Evolutionary conservation across 35 echinoderm and acorn worm genomes (phyloP), one percentile per base, ranked within the genome.

Genomic region (Apostichopus parvimensis): DNA sequence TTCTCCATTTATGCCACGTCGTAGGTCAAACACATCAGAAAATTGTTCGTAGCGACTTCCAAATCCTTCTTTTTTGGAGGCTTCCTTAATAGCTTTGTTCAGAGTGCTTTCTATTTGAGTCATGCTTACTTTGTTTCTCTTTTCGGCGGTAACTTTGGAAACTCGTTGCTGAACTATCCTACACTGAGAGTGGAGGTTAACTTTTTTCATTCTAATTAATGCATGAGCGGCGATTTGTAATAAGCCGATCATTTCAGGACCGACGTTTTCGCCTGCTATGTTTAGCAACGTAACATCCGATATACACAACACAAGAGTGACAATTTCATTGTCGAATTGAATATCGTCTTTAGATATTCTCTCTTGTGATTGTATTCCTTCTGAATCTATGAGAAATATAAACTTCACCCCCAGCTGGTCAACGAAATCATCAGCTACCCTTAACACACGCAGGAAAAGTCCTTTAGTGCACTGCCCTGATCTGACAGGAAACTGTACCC

Each of bases 141-240:
- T 64, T 25, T 45, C 62, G 13, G 86, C 86, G 0, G 86, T 88
- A 0, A 88, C 57, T 12, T 83, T 58, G 14, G 86, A 66, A 26
- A 88, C 86, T 10, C 62, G 57, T 45, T 88, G 86, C 45, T 88
- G 86, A 5, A 88, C 25, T 14, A 88, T 71, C 45, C 86, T 88
- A 54, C 86, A 88, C 24, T 73, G 59, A 23, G 86, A 88, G 11
- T 88, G 59, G n/a, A 88, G 15, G 58, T 71, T 24, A 5, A 88
- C 86, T 71, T 88, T 56, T 45, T 88, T 88, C 86, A 88, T 88
- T 12, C 86, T 18, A 14, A 88, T 88, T n/a, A 88, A 52, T n/a
- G 86, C 86, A 68, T 88, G 86, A 9, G 66, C 86, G 3, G 86
- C 86, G 34, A 88, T 88, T 53, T 88, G 56, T 34, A 88, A 71